These are phyloP conservation scores for Brienomyrus longianalis DNA, from an alignment of 2,113 vertebrate genomes.

Conservation along the genomic window DNA sequence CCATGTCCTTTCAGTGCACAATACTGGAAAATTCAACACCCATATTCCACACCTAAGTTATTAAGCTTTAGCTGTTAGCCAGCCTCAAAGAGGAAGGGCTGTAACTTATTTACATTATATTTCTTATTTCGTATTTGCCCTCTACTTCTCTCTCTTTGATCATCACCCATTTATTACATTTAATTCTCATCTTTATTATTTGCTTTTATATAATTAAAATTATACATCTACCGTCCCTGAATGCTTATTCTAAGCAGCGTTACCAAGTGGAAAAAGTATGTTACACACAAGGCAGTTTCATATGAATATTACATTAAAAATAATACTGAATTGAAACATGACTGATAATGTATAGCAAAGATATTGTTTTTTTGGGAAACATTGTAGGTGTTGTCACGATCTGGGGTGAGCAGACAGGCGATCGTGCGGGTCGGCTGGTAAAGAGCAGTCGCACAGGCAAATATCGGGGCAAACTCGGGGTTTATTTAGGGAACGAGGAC, in stretches of 20 bases:
- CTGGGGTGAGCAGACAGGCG: no score
- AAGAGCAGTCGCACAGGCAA: no score
- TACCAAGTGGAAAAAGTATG: neutral
- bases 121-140: neutral
- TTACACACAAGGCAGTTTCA: neutral
- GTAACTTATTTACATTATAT: neutral
- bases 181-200: neutral
- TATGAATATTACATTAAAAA: neutral
- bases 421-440: no score
- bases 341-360: neutral
- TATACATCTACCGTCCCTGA: neutral
- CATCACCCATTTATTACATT: neutral
- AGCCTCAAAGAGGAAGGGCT: neutral
- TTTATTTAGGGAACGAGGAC: no score
- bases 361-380: neutral
- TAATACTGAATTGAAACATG: neutral
- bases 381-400: neutral
- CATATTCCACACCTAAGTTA: neutral
- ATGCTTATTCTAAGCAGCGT: neutral
- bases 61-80: neutral
- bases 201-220: neutral
- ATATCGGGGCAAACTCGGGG: no score
- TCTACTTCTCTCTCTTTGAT: neutral
- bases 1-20: neutral
- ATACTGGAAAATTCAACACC: neutral